Evolutionary conservation across 2,888 invertebrate genomes (phyloP), one percentile per base, ranked within the genome.

Genomic region (Thyatira batis): DNA sequence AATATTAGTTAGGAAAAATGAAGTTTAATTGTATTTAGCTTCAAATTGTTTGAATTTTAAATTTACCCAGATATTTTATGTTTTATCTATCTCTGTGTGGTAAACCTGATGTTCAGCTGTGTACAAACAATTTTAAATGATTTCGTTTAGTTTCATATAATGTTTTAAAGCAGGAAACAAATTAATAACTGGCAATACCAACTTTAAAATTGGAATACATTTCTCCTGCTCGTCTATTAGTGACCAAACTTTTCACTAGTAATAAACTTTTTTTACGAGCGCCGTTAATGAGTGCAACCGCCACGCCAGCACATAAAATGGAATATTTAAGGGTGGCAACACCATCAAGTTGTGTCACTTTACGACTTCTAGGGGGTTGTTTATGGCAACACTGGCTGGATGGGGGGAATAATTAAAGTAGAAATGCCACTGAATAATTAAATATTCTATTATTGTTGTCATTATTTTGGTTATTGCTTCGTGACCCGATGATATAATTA

Each of bases 311-410:
- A 45, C 62, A 52, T 66, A 62, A 67, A 69, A 50, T 55, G 61
- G 54, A 45, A 55, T 62, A 60, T 50, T 20, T 39, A 50, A 13
- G 39, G 33, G 39, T 33, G 30, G 6, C 20, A 13, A 21, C 50
- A 17, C 67, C 76, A 78, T 78, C 75, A 78, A 71, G 61, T 70
- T 58, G 69, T 72, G 69, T 66, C 72, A 76, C 65, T 80, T 80
- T 80, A 80, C 74, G 80, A 80, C 76, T 78, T 73, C 63, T 72
- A 75, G 73, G 77, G 60, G 79, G 72, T 76, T 67, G 74, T 82
- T 82, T 82, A 81, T 70, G 39, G 17, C 39, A 39, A 17, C 39
- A 17, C 39, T 8, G 80, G 65, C 58, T 54, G 52, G n/a, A n/a
- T 55, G 67, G 66, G 64, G 56, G 59, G 59, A n/a, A 25, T 56